These are phyloP conservation scores for Auanema sp. DNA, from an alignment of 2,888 invertebrate species.

Conservation along the genomic window DNA sequence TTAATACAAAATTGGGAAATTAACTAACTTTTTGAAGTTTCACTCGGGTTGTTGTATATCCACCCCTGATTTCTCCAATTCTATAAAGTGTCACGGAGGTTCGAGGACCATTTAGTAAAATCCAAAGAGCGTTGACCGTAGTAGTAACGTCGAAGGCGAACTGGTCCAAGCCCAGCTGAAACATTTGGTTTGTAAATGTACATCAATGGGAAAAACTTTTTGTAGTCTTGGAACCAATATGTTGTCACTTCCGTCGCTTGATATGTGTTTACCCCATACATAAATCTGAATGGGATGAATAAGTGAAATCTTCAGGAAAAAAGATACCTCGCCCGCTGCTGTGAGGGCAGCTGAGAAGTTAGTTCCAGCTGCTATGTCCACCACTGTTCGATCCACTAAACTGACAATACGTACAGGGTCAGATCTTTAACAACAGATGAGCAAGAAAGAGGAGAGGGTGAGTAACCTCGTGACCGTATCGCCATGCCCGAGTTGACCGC, in stretches of 20 bases:
- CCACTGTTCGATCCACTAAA: conserved; percentile 1
- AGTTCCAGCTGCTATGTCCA: conserved; percentile 7
- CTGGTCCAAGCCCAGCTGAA: neutral
- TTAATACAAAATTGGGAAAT: neutral
- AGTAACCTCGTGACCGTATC: conserved; percentile 6
- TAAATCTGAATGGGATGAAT: conserved; percentile 4
- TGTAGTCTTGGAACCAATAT: neutral
- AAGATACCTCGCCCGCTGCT: conserved; percentile 12
- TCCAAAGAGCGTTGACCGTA: neutral
- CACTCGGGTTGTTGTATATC: neutral
- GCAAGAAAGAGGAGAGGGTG: neutral
- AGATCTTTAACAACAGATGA: neutral
- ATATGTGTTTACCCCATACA: conserved; percentile 2
- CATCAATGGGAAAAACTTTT: too few relatives aligned
- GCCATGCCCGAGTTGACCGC: conserved; percentile 4
- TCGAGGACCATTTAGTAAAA: neutral
- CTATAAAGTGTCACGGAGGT: neutral
- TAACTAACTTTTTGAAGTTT: neutral
- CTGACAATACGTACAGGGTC: neutral
- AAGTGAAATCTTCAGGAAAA: too few relatives aligned
- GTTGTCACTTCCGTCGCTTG: neutral
- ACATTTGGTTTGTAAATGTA: neutral
- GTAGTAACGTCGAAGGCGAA: neutral
- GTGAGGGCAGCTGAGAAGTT: conserved; percentile 7
- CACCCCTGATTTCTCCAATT: neutral